Base-by-base conservation (phyloP, 2,797 vertebrate genomes). In the Leuciscus waleckii region DNA sequence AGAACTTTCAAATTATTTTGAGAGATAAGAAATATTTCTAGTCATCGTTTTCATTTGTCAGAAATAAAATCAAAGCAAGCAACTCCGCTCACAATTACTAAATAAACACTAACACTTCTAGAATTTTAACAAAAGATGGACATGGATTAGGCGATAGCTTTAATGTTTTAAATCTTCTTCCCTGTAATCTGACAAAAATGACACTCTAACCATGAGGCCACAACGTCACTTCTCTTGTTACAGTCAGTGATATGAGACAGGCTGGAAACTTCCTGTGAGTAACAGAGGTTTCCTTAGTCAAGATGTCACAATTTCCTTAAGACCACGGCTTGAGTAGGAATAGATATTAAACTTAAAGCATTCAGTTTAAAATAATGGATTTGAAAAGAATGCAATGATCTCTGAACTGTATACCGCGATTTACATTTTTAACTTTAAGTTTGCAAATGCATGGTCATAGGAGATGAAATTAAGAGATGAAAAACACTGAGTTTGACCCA, bases 241-340 rank as follows among this genome's bases (percentile, higher is more conserved):
- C 65, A 84, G 54, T 83, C 87, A 89, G 79, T 81, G 80, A 56
- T 49, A 83, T 80, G 35, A 80, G 69, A 84, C 68, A 71, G 90
- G 88, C 61, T 87, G 63, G 90, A 89, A 91, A 90, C 89, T 91
- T 93, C 89, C 91, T 90, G 87, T 93, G 87, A 89, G 68, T 86
- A 70, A 90, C 77, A 90, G 16, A n/a, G 82, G 80, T 89, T 92
- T 67, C 61, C 82, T 89, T 88, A 89, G 85, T 87, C 76, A 83
- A 90, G 80, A 89, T 93, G 89, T 91, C 91, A 92, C 90, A 91
- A 92, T 92, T 92, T 94, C 93, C 93, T 91, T 84, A 70, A 85
- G 88, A 84, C 58, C 77, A 65, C 68, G 78, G 87, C 46, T 89
- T 79, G 58, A 88, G 54, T 21, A 85, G 88, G 79, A 88, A 86